Base-by-base conservation (phyloP, 2,888 invertebrate species). In the Artemia sp. region DNA sequence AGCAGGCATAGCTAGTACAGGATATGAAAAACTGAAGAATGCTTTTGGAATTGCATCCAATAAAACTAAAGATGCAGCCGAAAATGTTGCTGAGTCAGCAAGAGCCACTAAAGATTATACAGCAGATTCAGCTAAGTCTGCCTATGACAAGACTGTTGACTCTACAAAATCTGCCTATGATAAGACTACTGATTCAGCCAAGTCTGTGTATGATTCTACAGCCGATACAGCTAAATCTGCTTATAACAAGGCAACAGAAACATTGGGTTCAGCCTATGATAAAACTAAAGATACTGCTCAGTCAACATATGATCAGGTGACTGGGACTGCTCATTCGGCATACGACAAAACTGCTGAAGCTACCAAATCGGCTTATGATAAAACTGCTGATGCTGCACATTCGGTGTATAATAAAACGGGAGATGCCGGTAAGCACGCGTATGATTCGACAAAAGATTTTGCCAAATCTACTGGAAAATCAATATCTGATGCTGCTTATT, bases 181-280 rank as follows among this genome's bases (percentile, higher is more conserved):
- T 24, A 58, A 24, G 64, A 58, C 64, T 9, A 24, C 8, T 19
- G 64, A 58, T 58, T n/a, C 64, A 8, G 64, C 64, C n/a, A 58
- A 24, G 64, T 58, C 11, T 58, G 64, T 24, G 10, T 58, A 58
- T 58, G 10, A 58, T 58, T 8, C 64, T n/a, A 58, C 64, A 19
- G 64, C 64, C 1, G 58, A 58, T 58, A 58, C 64, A 58, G 24
- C 64, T 19, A 58, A 58, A 24, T 58, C 64, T n/a, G 64, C 64
- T 58, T 24, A 19, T 58, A 24, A 24, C 9, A 10, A 24, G 8
- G 64, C 64, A 8, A 24, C n/a, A 11, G 64, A 58, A 24, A 19
- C 64, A 24, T n/a, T 24, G 10, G 8, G 64, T 19, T 58, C 64
- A 19, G 64, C 64, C 8, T 58, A 58, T 24, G 64, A 58, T 19